A percentile compares a stretch with the other conserved stretches of the same genome.
phyloP scores from a whole-genome alignment of 2,113 vertebrate species.

The Zapornia atra region DNA sequence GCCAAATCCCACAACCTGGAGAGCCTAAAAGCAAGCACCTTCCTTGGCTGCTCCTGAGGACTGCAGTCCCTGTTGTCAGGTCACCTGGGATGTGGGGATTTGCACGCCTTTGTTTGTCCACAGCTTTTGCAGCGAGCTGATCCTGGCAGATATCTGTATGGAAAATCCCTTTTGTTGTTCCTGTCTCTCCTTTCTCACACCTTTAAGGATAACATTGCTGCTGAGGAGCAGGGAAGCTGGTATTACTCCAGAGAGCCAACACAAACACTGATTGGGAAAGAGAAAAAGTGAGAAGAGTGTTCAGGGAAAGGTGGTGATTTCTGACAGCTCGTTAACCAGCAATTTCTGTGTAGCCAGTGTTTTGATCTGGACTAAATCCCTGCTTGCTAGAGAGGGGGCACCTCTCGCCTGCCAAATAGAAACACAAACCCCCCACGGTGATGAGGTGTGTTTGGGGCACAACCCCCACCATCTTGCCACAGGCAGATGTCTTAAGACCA shows the following conservation, averaged over 20 bases:
- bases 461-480: neutral
- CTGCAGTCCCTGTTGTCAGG: neutral
- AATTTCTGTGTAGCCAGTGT: neutral
- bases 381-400: neutral
- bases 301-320: neutral
- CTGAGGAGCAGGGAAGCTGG: neutral
- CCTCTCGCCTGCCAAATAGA: neutral
- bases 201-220: neutral
- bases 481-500: neutral
- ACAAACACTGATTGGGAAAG: neutral
- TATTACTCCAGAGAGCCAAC: conserved; percentile 27
- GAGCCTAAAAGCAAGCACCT: neutral
- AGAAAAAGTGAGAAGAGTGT: neutral
- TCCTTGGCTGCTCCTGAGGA: neutral
- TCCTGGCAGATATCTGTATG: neutral
- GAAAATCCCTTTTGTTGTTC: neutral
- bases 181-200: neutral
- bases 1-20: neutral
- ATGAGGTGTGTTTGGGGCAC: neutral
- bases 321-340: neutral
- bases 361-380: neutral
- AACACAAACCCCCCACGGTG: neutral
- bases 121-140: neutral
- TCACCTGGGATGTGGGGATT: neutral
- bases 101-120: neutral